Conservation (phyloP, 2,797 vertebrate species). For the Meda fulgida region DNA sequence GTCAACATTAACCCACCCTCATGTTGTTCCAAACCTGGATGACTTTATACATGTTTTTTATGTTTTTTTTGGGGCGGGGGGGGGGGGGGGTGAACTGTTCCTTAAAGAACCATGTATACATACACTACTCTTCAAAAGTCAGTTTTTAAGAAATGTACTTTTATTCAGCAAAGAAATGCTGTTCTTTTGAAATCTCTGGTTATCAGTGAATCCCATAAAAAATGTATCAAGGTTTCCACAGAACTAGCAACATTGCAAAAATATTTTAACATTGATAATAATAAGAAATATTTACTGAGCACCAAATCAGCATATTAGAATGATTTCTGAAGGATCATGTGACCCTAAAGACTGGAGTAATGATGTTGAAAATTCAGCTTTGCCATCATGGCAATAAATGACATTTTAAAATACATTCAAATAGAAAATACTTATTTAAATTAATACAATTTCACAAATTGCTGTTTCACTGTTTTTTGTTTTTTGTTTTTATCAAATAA, state of each 20-base stretch:
- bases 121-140: neutral
- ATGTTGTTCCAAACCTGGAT: neutral
- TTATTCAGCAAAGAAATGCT: neutral
- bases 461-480: neutral
- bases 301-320: neutral
- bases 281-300: no score
- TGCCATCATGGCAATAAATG: neutral
- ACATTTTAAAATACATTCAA: neutral
- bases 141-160: no score
- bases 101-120: neutral
- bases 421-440: neutral
- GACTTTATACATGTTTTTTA: neutral
- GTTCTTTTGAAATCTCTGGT: neutral
- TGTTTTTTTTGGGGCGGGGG: no score
- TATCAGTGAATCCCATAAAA: neutral
- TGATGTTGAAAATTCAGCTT: neutral
- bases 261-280: no score
- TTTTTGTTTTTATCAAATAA: no score
- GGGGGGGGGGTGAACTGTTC: neutral
- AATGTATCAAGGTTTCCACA: neutral
- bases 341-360: neutral
- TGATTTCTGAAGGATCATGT: neutral
- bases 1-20: neutral
- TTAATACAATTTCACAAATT: neutral
- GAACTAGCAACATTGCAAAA: no score